These are phyloP conservation scores for Tupiocoris notatus DNA, from an alignment of 2,888 invertebrate genomes.

Conservation along the genomic window DNA sequence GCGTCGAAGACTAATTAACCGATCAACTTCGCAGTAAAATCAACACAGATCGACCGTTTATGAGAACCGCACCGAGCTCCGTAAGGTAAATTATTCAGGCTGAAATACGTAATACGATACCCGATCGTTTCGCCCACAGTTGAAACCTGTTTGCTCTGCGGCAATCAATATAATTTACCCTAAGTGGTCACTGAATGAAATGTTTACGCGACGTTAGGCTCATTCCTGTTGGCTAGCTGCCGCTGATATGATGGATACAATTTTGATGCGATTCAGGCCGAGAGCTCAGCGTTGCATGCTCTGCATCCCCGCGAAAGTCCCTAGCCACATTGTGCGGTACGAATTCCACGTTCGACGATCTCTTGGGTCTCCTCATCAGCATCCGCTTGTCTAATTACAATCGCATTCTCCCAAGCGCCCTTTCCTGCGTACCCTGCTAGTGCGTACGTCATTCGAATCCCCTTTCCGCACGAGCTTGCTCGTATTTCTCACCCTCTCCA, in stretches of 20 bases:
- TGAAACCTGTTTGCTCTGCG: not conserved
- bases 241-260: not conserved
- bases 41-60: not conserved
- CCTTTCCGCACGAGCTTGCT: not conserved
- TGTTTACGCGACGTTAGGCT: constrained; percentile 9
- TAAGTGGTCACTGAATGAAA: constrained; percentile 32
- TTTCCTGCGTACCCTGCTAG: not conserved
- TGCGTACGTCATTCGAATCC: not conserved
- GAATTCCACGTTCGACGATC: not conserved
- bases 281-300: not conserved
- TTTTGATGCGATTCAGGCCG: not conserved
- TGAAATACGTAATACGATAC: not conserved
- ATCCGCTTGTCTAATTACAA: not conserved
- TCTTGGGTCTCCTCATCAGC: not conserved
- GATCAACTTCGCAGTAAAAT: not conserved
- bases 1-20: not conserved
- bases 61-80: too few species aligned
- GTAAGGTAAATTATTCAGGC: not conserved
- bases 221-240: not conserved
- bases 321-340: not conserved
- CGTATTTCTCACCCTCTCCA: not conserved
- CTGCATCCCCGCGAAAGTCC: too few species aligned
- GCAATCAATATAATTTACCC: constrained; percentile 36
- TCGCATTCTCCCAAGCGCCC: not conserved
- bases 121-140: not conserved